phyloP scores from a whole-genome alignment of 2,113 vertebrate species.

The Antechinus flavipes region DNA sequence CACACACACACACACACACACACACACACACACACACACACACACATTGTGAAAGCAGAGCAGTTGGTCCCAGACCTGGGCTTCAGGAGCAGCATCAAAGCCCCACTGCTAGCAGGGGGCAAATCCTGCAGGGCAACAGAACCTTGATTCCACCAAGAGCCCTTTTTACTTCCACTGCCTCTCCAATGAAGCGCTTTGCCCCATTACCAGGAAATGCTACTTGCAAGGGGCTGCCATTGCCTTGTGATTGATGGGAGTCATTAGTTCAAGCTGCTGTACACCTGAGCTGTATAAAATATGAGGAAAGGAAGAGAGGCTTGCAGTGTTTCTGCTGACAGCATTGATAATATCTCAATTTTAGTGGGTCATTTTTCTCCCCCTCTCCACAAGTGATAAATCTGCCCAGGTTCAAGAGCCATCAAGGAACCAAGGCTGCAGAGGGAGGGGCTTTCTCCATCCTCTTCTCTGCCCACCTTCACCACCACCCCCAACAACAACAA shows the following conservation, averaged over 20 bases:
- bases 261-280: conserved; percentile 75
- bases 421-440: neutral
- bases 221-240: conserved; percentile 58
- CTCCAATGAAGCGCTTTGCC: conserved; percentile 57
- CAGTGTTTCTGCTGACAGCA: conserved; percentile 58
- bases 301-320: conserved; percentile 49
- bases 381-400: conserved; percentile 74
- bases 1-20: too few species aligned
- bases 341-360: conserved; percentile 77
- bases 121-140: neutral
- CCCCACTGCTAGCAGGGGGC: neutral
- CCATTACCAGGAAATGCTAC: conserved; percentile 67
- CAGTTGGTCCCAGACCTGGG: neutral
- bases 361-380: conserved; percentile 76
- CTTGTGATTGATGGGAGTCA: conserved; percentile 76
- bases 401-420: conserved; percentile 45
- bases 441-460: neutral
- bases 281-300: conserved; percentile 71
- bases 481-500: neutral
- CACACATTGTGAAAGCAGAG: neutral
- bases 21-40: too few species aligned
- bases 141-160: conserved; percentile 13
- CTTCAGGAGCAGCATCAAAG: neutral
- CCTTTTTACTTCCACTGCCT: conserved; percentile 57
- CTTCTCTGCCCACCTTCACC: neutral